Evolutionary conservation across 2,888 invertebrate species (phyloP).

Genomic region (Polietes domitor): DNA sequence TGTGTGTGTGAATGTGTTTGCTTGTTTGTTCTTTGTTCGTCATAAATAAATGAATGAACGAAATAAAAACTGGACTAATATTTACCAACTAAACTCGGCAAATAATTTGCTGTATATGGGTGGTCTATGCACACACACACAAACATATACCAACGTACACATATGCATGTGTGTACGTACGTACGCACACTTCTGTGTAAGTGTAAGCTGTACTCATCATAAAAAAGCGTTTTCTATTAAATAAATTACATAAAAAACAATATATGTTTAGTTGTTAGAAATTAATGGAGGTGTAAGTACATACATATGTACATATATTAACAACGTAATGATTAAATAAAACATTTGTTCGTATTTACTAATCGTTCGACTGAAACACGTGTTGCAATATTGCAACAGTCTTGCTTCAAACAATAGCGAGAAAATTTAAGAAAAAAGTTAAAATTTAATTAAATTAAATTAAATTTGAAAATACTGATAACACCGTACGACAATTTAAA

Average conservation of each 20-base stretch:
- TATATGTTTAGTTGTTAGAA: too few species aligned
- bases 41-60: constrained; percentile 27
- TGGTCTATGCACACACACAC: not conserved
- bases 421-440: too few species aligned
- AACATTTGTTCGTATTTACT: too few species aligned
- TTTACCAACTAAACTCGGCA: constrained; percentile 20
- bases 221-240: too few species aligned
- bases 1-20: not conserved
- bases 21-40: not conserved
- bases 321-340: too few species aligned
- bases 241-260: not conserved
- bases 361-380: too few species aligned
- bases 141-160: not conserved
- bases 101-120: constrained; percentile 29
- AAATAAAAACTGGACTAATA: constrained; percentile 17
- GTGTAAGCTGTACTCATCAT: not conserved
- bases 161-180: not conserved
- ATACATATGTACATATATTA: too few species aligned
- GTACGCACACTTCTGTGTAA: not conserved
- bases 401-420: too few species aligned
- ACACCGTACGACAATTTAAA: too few species aligned
- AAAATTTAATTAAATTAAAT: too few species aligned
- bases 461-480: too few species aligned
- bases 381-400: too few species aligned
- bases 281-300: not conserved